These are phyloP conservation scores for Troglohyphantes excavatus DNA, from an alignment of 2,888 invertebrate genomes.

Conservation along the genomic window DNA sequence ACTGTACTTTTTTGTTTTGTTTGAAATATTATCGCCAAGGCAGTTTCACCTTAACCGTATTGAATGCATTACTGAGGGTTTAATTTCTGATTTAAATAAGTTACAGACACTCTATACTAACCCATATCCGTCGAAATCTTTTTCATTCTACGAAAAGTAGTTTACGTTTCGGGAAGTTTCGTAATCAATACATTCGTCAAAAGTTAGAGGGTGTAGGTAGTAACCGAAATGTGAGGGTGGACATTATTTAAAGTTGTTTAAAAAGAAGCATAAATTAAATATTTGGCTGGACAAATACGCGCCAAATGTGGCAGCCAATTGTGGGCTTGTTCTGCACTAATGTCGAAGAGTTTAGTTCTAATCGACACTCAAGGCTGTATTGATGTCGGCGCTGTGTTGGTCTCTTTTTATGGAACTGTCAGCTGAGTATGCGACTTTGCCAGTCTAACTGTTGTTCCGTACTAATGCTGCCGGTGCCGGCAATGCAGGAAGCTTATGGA, in stretches of 20 bases:
- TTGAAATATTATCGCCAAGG: too few relatives aligned
- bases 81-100: too few relatives aligned
- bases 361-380: conserved; percentile 71
- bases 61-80: too few relatives aligned
- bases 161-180: background rate
- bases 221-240: conserved; percentile 2
- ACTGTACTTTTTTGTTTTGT: too few relatives aligned
- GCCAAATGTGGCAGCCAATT: conserved; percentile 52
- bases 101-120: too few relatives aligned
- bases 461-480: conserved; percentile 42
- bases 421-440: conserved; percentile 65
- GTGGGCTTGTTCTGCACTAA: conserved; percentile 4
- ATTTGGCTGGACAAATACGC: conserved; percentile 8
- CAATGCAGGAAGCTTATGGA: conserved; percentile 29
- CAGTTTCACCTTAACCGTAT: too few relatives aligned
- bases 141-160: background rate
- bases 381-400: conserved; percentile 26
- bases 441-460: conserved; percentile 57
- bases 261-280: conserved; percentile 50
- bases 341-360: conserved; percentile 52
- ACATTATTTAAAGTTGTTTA: background rate
- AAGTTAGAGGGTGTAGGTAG: conserved; percentile 8
- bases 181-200: background rate
- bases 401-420: conserved; percentile 24
- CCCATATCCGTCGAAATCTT: too few relatives aligned